Conservation (phyloP, 1,140 invertebrate species). For the Rhynchophorus ferrugineus region DNA sequence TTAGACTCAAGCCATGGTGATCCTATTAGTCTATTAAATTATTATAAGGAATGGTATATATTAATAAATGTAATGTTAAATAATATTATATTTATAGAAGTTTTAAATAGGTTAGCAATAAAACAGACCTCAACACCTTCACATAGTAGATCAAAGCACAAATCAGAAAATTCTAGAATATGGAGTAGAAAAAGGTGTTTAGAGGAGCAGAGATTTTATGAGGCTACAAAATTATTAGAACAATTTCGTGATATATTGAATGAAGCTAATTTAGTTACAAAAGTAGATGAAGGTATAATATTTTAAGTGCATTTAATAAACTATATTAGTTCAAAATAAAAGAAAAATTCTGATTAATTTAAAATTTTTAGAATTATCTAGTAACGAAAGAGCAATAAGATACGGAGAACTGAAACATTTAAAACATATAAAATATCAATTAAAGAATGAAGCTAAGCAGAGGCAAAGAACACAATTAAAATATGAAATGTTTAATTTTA, state of each 20-base stretch:
- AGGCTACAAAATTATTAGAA: slow-evolving; percentile 84
- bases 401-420: slow-evolving; percentile 84
- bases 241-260: slow-evolving; percentile 84
- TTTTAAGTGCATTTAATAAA: not conserved
- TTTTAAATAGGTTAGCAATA: slow-evolving; percentile 20
- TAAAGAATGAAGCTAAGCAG: slow-evolving; percentile 51
- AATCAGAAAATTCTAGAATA: slow-evolving; percentile 48
- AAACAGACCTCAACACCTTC: slow-evolving; percentile 25
- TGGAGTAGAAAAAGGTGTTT: slow-evolving; percentile 86
- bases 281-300: slow-evolving; percentile 40
- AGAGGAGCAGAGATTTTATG: slow-evolving; percentile 95
- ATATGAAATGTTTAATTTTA: slow-evolving; percentile 43
- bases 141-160: slow-evolving; percentile 25
- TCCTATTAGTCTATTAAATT: slow-evolving; percentile 83
- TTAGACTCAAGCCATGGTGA: slow-evolving; percentile 93
- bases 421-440: slow-evolving; percentile 65
- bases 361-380: slow-evolving; percentile 47
- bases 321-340: not conserved
- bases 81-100: not conserved
- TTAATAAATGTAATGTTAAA: not conserved
- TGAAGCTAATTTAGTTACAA: slow-evolving; percentile 62
- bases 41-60: slow-evolving; percentile 76
- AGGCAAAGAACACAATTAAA: slow-evolving; percentile 69
- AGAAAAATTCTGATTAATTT: not conserved
- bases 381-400: slow-evolving; percentile 67